Conservation (phyloP, 2,797 vertebrate species). For the Thalassophryne amazonica region DNA sequence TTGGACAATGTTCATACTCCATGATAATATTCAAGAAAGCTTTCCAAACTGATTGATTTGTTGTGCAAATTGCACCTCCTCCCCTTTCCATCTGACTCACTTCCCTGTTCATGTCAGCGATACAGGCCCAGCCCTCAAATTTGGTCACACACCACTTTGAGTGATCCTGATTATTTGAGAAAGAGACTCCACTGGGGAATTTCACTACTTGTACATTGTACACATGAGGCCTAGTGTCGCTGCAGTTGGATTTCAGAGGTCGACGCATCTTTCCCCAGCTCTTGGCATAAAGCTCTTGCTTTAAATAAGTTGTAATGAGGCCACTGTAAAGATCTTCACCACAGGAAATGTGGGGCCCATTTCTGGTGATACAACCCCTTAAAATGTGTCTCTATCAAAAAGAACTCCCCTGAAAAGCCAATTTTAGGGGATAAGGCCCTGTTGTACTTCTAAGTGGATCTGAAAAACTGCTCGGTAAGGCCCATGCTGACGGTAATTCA, state of each 20-base stretch:
- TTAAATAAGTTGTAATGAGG: conserved; percentile 6
- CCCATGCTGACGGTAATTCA: too few species aligned
- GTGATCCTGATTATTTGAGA: conserved; percentile 42
- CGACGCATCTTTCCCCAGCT: conserved; percentile 37
- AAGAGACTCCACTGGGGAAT: fast-evolving
- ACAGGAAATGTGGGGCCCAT: background rate
- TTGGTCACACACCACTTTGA: conserved; percentile 57
- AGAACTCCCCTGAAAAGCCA: too few species aligned
- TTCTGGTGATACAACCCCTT: background rate
- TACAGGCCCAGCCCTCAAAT: conserved; percentile 23
- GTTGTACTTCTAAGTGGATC: too few species aligned
- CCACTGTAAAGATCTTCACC: conserved; percentile 59
- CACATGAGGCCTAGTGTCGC: conserved; percentile 3
- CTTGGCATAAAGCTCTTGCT: conserved; percentile 29
- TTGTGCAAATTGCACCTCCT: conserved; percentile 54
- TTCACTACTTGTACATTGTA: conserved; percentile 34
- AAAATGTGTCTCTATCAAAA: too few species aligned
- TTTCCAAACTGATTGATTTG: background rate
- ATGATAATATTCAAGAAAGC: background rate
- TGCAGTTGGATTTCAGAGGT: conserved; percentile 42
- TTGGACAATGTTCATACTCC: background rate
- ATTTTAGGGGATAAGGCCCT: too few species aligned
- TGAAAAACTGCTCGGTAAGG: too few species aligned
- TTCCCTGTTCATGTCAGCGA: conserved; percentile 63
- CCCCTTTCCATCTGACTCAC: conserved; percentile 47